These are phyloP conservation scores for Hypothenemus hampei DNA, from an alignment of 1,140 invertebrate genomes.

Conservation along the genomic window DNA sequence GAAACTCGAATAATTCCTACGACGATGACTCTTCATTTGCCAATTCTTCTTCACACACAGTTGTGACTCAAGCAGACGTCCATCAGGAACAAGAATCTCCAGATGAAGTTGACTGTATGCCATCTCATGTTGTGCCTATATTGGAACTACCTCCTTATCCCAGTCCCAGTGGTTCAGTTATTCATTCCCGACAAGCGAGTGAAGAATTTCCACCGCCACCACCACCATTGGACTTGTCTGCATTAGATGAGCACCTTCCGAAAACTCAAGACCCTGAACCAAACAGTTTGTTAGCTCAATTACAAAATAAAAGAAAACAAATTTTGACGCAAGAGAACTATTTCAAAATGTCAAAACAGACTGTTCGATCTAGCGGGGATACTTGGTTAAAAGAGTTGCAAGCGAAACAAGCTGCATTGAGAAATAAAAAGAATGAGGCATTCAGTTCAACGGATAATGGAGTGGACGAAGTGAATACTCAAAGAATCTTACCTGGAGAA, in stretches of 20 bases:
- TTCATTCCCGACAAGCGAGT: constrained; percentile 78
- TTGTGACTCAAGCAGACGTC: constrained; percentile 74
- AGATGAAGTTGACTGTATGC: constrained; percentile 56
- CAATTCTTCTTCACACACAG: constrained; percentile 49
- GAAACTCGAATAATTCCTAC: constrained; percentile 35
- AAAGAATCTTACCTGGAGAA: constrained; percentile 27
- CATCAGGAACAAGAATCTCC: constrained; percentile 68
- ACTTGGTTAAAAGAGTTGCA: constrained; percentile 72
- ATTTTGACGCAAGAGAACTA: constrained; percentile 52
- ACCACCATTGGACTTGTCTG: constrained; percentile 63
- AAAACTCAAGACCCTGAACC: constrained; percentile 43
- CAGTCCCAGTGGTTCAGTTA: constrained; percentile 63
- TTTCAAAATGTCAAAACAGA: constrained; percentile 32
- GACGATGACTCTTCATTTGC: constrained; percentile 45
- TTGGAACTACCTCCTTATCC: constrained; percentile 75
- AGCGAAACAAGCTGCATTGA: constrained; percentile 66
- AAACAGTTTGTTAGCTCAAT: constrained; percentile 61
- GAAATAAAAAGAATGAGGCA: constrained; percentile 50
- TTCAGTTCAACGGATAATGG: constrained; percentile 17
- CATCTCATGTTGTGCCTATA: constrained; percentile 42
- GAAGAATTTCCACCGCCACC: constrained; percentile 87
- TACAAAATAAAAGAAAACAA: constrained; percentile 71
- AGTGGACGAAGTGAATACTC: constrained; percentile 31
- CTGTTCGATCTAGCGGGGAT: constrained; percentile 49
- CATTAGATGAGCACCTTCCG: constrained; percentile 52